Conservation (phyloP, 2,113 vertebrate species). For the Seriola dumerili region DNA sequence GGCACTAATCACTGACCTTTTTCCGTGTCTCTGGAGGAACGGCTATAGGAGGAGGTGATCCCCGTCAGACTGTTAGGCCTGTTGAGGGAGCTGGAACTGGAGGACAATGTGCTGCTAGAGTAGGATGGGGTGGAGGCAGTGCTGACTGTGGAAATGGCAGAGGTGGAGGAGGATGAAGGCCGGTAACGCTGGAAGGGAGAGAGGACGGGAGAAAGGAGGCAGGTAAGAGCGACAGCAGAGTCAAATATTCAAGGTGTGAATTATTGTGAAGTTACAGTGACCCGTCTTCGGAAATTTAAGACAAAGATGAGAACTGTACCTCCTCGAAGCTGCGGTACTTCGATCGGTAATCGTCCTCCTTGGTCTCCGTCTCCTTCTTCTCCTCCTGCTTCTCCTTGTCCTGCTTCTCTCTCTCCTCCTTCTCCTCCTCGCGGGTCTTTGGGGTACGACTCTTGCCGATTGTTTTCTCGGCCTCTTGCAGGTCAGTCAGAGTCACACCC, state of each 20-base stretch:
- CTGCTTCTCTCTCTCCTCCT: constrained; percentile 94
- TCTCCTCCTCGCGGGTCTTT: constrained; percentile 93
- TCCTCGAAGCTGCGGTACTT: constrained; percentile 94
- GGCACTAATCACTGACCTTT: constrained; percentile 84
- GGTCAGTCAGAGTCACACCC: constrained; percentile 97
- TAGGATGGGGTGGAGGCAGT: constrained; percentile 84
- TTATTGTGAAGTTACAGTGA: not conserved
- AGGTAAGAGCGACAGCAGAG: not conserved
- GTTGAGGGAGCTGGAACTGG: constrained; percentile 79
- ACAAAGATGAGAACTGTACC: constrained; percentile 75
- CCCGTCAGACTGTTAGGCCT: constrained; percentile 91
- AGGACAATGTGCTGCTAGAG: constrained; percentile 84
- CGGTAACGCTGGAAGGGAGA: constrained; percentile 89
- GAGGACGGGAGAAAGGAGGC: not conserved
- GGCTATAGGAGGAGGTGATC: constrained; percentile 94
- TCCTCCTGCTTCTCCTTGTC: constrained; percentile 97
- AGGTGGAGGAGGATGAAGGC: constrained; percentile 84
- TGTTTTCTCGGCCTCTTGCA: constrained; percentile 99
- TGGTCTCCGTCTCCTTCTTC: constrained; percentile 93
- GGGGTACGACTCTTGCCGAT: constrained; percentile 91
- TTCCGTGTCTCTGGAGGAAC: constrained; percentile 91
- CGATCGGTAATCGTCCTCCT: constrained; percentile 95
- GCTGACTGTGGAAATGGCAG: constrained; percentile 82
- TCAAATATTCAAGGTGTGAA: not conserved
- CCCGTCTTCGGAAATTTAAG: not conserved